Percentiles rank a stretch among this genome's conserved stretches.
Evolutionary conservation across 2,888 invertebrate species (phyloP).

Genomic region (Drosophila meridiana): DNA sequence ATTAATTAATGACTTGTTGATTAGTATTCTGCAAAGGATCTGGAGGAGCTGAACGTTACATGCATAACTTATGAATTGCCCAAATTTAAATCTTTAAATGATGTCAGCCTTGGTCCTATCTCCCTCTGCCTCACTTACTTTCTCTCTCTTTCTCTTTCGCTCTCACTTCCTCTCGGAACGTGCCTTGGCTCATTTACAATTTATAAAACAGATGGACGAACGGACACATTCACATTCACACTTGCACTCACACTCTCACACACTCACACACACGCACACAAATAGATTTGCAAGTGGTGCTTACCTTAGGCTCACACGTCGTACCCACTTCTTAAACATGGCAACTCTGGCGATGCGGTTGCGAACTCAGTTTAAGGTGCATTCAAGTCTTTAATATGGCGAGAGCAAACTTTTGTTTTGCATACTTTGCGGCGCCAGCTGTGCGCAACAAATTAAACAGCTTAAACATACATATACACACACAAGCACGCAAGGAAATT

Average conservation of each 20-base stretch:
- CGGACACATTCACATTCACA: not conserved
- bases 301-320: slow-evolving; percentile 84
- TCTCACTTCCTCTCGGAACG: not conserved
- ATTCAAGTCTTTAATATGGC: slow-evolving; percentile 35
- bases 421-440: slow-evolving; percentile 48
- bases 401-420: slow-evolving; percentile 38
- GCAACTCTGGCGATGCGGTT: slow-evolving; percentile 50
- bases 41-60: not conserved
- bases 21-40: slow-evolving; percentile 32
- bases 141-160: not conserved
- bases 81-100: slow-evolving; percentile 49
- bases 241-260: not conserved
- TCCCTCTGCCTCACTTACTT: not conserved
- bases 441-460: slow-evolving; percentile 38
- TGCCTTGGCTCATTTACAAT: slow-evolving; percentile 52
- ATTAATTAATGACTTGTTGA: slow-evolving; percentile 52
- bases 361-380: slow-evolving; percentile 32
- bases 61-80: slow-evolving; percentile 42
- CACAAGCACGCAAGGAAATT: slow-evolving; percentile 11
- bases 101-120: slow-evolving; percentile 52
- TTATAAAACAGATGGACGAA: slow-evolving; percentile 41
- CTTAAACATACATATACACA: slow-evolving; percentile 9
- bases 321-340: slow-evolving; percentile 85
- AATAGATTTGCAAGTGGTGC: slow-evolving; percentile 44
- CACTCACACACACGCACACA: not conserved